A percentile compares a stretch with the other conserved stretches of the same genome.
phyloP scores from a whole-genome alignment of 2,888 invertebrate species.

The Oscheius myriophilus region DNA sequence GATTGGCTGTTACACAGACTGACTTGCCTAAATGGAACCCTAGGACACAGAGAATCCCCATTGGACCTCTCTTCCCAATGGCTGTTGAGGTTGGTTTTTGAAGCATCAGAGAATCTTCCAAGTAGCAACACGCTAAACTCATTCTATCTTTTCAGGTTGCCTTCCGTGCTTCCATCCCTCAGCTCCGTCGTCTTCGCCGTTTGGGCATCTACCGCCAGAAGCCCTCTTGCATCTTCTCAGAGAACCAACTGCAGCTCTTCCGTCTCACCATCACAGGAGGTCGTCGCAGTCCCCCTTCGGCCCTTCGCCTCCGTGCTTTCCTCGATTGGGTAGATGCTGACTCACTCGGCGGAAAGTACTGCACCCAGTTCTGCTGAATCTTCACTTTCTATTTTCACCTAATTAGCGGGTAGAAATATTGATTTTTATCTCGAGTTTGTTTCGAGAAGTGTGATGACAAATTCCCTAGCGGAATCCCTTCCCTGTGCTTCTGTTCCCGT shows the following conservation, averaged over 20 bases:
- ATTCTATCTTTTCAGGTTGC: conserved; percentile 31
- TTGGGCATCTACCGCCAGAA: conserved; percentile 44
- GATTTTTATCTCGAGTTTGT: no score
- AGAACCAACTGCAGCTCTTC: conserved; percentile 34
- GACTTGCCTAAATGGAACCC: conserved; percentile 42
- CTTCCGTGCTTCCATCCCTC: conserved; percentile 43
- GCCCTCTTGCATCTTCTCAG: conserved; percentile 37
- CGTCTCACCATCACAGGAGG: conserved; percentile 39
- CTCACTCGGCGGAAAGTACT: conserved; percentile 24
- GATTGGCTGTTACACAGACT: neutral
- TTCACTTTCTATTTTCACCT: conserved; percentile 4
- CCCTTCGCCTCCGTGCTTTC: conserved; percentile 14
- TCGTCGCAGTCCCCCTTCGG: conserved; percentile 10
- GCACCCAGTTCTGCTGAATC: conserved; percentile 26
- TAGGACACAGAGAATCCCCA: conserved; percentile 45
- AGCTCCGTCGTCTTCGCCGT: conserved; percentile 48
- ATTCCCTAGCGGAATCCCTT: no score
- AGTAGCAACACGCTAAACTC: no score
- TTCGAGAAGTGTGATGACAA: no score
- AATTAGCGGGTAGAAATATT: conserved; percentile 16
- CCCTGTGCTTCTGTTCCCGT: no score
- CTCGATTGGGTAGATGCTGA: conserved; percentile 22
- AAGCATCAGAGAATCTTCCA: no score
- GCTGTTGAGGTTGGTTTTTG: conserved; percentile 39
- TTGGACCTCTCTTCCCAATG: conserved; percentile 45